Evolutionary conservation across 2,797 vertebrate genomes (phyloP), one percentile per base, ranked within the genome.

Genomic region (Hippoglossus hippoglossus): DNA sequence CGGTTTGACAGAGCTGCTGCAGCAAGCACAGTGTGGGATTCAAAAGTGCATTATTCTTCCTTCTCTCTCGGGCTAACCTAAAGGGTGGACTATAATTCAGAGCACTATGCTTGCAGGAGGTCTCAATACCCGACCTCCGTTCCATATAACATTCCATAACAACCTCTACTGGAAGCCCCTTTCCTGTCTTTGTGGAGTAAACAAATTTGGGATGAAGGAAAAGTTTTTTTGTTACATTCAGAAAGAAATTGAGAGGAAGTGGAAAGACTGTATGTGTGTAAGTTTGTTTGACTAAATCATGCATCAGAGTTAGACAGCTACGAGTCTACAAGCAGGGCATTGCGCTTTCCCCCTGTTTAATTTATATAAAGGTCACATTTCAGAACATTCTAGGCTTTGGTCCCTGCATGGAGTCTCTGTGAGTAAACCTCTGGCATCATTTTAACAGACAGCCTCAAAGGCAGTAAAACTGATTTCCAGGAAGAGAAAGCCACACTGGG

Each of bases 311-410:
- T 67, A 18, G n/a, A 50, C 28, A 41, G 51, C 46, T 68, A 22
- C 71, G 66, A 31, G n/a, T 66, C 68, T 54, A 2, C 66, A 63
- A 13, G 16, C 57, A 66, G 63, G 21, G 74, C 65, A 65, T 70
- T 79, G 39, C 28, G 47, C 49, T 62, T 57, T 66, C 47, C n/a
- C 50, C 41, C 68, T n/a, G 16, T 84, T 87, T 90, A 81, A 86
- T 86, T 86, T 73, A 86, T 88, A 66, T 63, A 80, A 77, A 90
- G 84, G 86, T 91, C 83, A 90, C 28, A 65, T 75, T 79, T 76
- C 63, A 75, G 53, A 79, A 52, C 71, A 73, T 13, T 62, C 65
- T 19, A 4, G 34, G 68, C 73, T 78, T 77, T 87, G 63, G 74
- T 87, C 80, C 83, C 81, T 71, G 70, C 71, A 57, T 85, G 81